phyloP scores from a whole-genome alignment of 2,113 vertebrate species.

The Delphinus delphis region DNA sequence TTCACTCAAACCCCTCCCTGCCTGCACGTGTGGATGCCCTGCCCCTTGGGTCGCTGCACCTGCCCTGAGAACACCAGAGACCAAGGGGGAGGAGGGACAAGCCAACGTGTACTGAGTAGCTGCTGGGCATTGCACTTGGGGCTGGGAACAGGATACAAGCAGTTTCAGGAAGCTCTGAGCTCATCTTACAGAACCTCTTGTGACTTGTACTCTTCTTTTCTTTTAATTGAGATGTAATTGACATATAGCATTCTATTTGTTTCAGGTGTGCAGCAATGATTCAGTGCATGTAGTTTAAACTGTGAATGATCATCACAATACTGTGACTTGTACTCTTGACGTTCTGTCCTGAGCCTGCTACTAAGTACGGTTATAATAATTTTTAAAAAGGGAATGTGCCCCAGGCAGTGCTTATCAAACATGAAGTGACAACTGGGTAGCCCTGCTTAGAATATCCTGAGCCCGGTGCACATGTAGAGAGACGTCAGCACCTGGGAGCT shows the following conservation, averaged over 20 bases:
- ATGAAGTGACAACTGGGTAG: neutral
- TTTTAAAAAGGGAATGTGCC: neutral
- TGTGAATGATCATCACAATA: neutral
- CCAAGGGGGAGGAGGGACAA: neutral
- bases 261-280: neutral
- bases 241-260: neutral
- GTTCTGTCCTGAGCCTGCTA: neutral
- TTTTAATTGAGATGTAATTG: neutral
- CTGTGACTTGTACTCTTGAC: neutral
- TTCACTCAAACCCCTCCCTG: neutral
- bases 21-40: neutral
- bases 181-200: neutral
- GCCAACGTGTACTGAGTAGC: neutral
- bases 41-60: neutral
- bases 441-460: neutral
- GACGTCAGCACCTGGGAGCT: neutral
- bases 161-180: neutral
- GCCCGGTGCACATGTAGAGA: no score
- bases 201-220: no score
- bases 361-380: neutral
- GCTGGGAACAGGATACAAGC: neutral
- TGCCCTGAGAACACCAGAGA: neutral
- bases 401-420: neutral
- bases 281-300: no score
- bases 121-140: accelerated